Evolutionary conservation across 2,888 invertebrate genomes (phyloP).

Genomic region (Eilema sororculum): DNA sequence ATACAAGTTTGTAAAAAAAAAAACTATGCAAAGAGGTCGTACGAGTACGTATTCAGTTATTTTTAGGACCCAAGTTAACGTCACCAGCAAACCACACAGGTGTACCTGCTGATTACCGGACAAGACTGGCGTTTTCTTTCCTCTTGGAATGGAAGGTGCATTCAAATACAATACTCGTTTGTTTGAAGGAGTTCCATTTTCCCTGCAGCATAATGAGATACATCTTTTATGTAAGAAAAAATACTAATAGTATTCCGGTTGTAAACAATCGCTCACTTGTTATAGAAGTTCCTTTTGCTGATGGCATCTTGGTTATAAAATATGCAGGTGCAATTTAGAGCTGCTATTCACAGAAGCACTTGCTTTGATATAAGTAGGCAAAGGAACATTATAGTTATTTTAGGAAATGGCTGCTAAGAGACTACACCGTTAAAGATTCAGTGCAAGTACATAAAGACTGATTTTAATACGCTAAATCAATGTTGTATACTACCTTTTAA

Average conservation of each 20-base stretch:
- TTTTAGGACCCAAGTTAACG: too few species aligned
- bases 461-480: neutral
- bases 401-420: neutral
- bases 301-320: neutral
- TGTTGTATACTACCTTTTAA: too few species aligned
- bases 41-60: too few species aligned
- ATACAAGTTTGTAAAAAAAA: too few species aligned
- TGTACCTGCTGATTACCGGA: too few species aligned
- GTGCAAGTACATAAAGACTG: neutral
- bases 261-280: neutral
- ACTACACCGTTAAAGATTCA: neutral
- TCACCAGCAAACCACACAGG: too few species aligned
- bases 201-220: neutral
- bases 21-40: too few species aligned
- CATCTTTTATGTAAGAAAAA: too few species aligned
- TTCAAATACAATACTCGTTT: too few species aligned
- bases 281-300: neutral
- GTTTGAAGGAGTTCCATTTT: neutral
- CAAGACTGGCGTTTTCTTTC: too few species aligned
- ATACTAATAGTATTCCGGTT: neutral
- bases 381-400: constrained; percentile 2
- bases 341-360: neutral
- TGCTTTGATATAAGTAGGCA: constrained; percentile 2
- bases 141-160: too few species aligned
- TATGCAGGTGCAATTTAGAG: constrained; percentile 2